Evolutionary conservation across 2,113 vertebrate species (phyloP), one percentile per base, ranked within the genome.

Genomic region (Carlito syrichta): DNA sequence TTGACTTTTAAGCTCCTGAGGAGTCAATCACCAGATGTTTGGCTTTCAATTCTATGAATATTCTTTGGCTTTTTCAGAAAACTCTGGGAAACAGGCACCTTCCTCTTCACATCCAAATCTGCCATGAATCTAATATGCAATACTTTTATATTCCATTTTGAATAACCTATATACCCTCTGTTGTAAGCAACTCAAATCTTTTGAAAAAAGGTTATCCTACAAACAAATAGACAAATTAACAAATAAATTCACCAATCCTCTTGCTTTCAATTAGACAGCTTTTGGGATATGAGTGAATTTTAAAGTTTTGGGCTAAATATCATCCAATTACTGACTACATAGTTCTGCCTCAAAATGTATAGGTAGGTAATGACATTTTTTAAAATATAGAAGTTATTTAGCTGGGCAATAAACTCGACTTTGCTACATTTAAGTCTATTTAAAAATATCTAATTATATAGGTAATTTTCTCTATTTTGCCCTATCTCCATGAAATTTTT

Each of bases 51-150:
- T 62, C 40, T 58, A 50, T 77, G 60, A 88, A 58, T 20, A 35
- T 84, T 54, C 83, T 84, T 94, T 48, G 45, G 58, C 77, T 92
- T 96, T 94, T 91, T 56, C 83, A 83, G 32, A 77, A 94, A 91
- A 48, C 38, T 71, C 62, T 83, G 73, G 79, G 85, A 92, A 89
- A 25, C 27, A 73, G 38, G 14, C 71, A 63, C 8, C 32, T 89
- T 74, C n/a, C 60, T 54, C 23, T 71, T 54, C 14, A 35, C 6
- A 20, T 30, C 11, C 54, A 40, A 73, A 73, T 71, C 52, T 95
- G 78, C 63, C 35, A 35, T n/a, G 22, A 9, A 62, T 54, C 25
- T 81, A 56, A 74, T 10, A 11, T 16, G 73, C 45, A n/a, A 73
- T 25, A 17, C 23, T 58, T 89, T 77, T 66, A 19, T 52, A 14